These are phyloP conservation scores for Fopius arisanus DNA, from an alignment of 1,140 invertebrate species.

Conservation along the genomic window DNA sequence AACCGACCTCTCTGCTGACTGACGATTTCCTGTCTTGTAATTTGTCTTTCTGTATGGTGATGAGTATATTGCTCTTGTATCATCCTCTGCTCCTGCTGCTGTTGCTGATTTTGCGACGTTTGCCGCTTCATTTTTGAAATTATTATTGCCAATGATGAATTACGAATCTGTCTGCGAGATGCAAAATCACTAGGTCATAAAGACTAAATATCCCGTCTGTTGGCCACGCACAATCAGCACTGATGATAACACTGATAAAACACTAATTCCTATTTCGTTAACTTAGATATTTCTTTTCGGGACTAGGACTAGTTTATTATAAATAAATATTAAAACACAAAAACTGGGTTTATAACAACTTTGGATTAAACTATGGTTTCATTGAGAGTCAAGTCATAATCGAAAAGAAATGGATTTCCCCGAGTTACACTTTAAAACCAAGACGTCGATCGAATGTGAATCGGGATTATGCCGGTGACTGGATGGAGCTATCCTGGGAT, in stretches of 20 bases:
- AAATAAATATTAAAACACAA: constrained; percentile 30
- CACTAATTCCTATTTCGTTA: neutral
- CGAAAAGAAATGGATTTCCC: constrained; percentile 61
- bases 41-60: constrained; percentile 78
- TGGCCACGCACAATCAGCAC: constrained; percentile 45
- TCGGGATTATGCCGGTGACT: constrained; percentile 69
- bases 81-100: constrained; percentile 47
- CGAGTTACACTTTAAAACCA: constrained; percentile 77
- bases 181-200: constrained; percentile 34
- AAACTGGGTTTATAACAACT: neutral
- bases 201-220: constrained; percentile 15
- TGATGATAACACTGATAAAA: constrained; percentile 9
- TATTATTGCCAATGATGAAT: constrained; percentile 30
- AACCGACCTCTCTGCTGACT: constrained; percentile 81
- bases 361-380: constrained; percentile 42
- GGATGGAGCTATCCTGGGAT: constrained; percentile 42
- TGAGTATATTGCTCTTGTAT: constrained; percentile 65
- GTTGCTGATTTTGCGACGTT: constrained; percentile 54
- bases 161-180: constrained; percentile 22
- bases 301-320: constrained; percentile 16
- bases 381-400: constrained; percentile 84
- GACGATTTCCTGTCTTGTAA: constrained; percentile 76
- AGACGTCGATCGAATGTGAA: constrained; percentile 89
- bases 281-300: constrained; percentile 29
- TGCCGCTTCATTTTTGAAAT: constrained; percentile 69